Percentiles rank a stretch among this genome's conserved stretches.
These are phyloP conservation scores for Passer montanus DNA, from an alignment of 2,113 vertebrate species.

Conservation along the genomic window DNA sequence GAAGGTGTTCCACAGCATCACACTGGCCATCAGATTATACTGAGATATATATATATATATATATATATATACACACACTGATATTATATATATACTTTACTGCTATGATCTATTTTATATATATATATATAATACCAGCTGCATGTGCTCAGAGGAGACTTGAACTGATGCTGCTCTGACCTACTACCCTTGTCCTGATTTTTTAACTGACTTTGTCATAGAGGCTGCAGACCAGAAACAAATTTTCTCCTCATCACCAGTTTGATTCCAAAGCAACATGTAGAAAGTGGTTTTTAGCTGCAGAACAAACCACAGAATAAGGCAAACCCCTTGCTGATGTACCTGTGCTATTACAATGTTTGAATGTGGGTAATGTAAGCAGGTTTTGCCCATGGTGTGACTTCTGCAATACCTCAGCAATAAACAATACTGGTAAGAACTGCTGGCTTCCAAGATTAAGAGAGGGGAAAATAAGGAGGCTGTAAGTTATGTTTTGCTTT, in stretches of 20 bases:
- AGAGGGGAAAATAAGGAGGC: background rate
- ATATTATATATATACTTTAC: background rate
- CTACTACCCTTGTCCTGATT: background rate
- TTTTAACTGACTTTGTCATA: background rate
- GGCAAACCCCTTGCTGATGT: background rate
- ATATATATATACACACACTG: too few relatives aligned
- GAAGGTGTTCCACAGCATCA: background rate
- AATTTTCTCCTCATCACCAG: background rate
- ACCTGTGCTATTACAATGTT: background rate
- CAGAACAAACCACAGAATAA: background rate
- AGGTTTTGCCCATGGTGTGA: background rate
- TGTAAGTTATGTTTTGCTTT: background rate
- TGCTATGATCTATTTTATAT: background rate
- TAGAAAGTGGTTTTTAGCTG: background rate
- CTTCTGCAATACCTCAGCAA: background rate
- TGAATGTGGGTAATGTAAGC: background rate
- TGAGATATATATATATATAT: too few relatives aligned
- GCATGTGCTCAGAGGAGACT: background rate
- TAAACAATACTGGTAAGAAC: background rate
- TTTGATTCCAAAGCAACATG: background rate
- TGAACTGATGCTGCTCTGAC: background rate
- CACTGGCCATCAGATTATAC: rapidly evolving
- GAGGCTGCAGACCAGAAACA: background rate
- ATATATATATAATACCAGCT: background rate
- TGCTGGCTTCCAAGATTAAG: background rate